Percentiles rank a stretch among this genome's conserved stretches.
phyloP scores from a whole-genome alignment of 2,888 invertebrate genomes.

The Troides helena region DNA sequence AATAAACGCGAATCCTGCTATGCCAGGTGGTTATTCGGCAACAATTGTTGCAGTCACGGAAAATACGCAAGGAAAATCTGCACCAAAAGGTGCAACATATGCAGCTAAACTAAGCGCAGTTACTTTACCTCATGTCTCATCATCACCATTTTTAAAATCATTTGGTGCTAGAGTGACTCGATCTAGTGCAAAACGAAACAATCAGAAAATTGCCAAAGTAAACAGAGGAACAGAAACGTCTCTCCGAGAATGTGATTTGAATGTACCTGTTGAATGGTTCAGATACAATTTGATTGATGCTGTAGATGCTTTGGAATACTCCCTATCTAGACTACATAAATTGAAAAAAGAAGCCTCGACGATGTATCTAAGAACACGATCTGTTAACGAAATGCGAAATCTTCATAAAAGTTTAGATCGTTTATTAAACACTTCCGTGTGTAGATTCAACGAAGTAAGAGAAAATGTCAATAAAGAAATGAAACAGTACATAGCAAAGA shows the following conservation, averaged over 20 bases:
- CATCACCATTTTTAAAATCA: constrained; percentile 34
- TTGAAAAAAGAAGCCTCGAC: constrained; percentile 73
- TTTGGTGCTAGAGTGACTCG: constrained; percentile 22
- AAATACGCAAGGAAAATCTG: constrained; percentile 40
- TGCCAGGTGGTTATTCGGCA: constrained; percentile 77
- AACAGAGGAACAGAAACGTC: constrained; percentile 29
- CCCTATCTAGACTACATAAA: constrained; percentile 73
- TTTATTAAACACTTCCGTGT: constrained; percentile 75
- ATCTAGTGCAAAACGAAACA: constrained; percentile 35
- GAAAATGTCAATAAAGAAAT: constrained; percentile 79
- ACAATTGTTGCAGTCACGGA: constrained; percentile 74
- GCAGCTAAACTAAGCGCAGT: constrained; percentile 67
- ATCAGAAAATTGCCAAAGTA: constrained; percentile 29
- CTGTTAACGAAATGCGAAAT: constrained; percentile 72
- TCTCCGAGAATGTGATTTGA: constrained; percentile 54
- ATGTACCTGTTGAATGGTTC: constrained; percentile 79
- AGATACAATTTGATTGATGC: constrained; percentile 80
- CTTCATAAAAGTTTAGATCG: constrained; percentile 79
- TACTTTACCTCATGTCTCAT: constrained; percentile 31
- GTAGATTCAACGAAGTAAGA: constrained; percentile 76
- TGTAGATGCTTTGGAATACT: constrained; percentile 78
- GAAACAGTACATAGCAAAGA: constrained; percentile 70
- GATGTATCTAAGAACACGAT: constrained; percentile 67
- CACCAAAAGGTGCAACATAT: constrained; percentile 57
- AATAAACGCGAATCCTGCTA: constrained; percentile 70